phyloP scores from a whole-genome alignment of 2,797 vertebrate genomes.

The Trachops cirrhosus region DNA sequence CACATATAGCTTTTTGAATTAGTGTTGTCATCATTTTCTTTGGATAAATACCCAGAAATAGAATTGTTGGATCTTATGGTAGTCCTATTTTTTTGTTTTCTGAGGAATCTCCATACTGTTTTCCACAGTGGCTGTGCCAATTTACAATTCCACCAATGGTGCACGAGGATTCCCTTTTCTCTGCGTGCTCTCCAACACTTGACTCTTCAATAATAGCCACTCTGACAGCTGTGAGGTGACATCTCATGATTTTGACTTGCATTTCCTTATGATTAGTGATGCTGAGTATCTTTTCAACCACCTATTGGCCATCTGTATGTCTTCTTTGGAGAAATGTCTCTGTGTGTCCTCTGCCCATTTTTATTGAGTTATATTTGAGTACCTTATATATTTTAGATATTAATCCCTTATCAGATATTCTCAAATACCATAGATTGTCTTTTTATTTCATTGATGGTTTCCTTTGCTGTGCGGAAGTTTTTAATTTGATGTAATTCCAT shows the following conservation, averaged over 20 bases:
- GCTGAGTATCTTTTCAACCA: neutral
- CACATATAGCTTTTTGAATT: neutral
- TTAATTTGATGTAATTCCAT: neutral
- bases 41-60: neutral
- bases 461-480: neutral
- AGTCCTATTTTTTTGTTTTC: neutral
- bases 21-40: neutral
- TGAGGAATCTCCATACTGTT: neutral
- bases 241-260: neutral
- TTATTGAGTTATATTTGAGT: neutral
- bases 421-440: neutral
- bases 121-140: neutral
- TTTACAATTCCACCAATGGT: neutral
- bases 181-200: neutral
- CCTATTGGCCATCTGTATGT: neutral
- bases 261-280: neutral
- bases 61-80: neutral
- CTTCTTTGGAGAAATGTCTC: neutral
- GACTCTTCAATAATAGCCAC: neutral
- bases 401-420: neutral
- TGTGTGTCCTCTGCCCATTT: neutral
- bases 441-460: neutral
- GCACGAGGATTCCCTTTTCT: neutral
- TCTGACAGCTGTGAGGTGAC: neutral
- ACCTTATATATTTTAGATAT: neutral